Conservation (phyloP, 2,113 vertebrate species). For the Sinocyclocheilus anshuiensis region DNA sequence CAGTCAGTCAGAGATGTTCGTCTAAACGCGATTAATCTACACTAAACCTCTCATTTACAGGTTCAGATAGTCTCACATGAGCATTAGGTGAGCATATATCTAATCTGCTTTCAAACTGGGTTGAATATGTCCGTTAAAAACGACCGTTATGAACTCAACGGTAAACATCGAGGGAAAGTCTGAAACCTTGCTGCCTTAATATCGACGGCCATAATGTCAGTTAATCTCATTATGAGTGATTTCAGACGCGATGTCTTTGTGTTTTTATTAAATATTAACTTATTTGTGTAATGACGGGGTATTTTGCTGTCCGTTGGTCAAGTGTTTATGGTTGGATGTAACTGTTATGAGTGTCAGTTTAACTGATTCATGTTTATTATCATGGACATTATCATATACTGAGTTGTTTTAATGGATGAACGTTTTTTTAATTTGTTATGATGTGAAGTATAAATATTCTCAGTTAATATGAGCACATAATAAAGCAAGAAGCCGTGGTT, state of each 20-base stretch:
- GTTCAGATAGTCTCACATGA: not conserved
- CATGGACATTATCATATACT: no score
- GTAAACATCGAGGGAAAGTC: not conserved
- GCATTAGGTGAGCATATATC: conserved; percentile 30
- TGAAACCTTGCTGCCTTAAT: not conserved
- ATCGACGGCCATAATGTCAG: not conserved
- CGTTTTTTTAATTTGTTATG: no score
- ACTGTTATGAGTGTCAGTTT: not conserved
- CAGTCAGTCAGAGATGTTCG: conserved; percentile 37
- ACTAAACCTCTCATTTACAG: not conserved
- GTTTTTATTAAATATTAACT: not conserved
- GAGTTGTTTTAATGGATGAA: no score
- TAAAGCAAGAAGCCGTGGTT: no score
- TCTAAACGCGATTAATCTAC: not conserved
- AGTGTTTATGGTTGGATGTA: not conserved
- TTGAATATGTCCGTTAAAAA: not conserved
- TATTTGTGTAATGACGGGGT: not conserved
- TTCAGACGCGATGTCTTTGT: not conserved
- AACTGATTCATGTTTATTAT: no score
- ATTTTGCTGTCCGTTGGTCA: not conserved
- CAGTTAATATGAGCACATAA: no score
- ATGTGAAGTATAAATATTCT: no score
- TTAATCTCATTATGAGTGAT: not conserved
- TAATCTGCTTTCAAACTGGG: not conserved
- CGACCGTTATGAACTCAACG: not conserved